phyloP scores from a whole-genome alignment of 2,113 vertebrate species.

The Elaphurus davidianus region DNA sequence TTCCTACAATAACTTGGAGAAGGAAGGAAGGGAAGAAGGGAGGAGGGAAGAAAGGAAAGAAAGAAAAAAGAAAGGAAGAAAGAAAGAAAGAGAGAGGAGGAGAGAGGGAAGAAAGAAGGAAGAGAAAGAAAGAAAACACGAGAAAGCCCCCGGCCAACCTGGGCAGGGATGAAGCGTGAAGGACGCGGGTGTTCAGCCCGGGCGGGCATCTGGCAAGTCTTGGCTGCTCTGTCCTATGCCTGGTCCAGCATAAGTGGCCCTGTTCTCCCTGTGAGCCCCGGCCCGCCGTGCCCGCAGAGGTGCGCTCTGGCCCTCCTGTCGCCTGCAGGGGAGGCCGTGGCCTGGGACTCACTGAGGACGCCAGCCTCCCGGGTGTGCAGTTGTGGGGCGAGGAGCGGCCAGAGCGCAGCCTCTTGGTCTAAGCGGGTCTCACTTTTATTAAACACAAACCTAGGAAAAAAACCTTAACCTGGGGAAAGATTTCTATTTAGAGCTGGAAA shows the following conservation, averaged over 20 bases:
- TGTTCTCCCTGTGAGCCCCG: fast-evolving
- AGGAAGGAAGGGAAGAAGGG: neutral
- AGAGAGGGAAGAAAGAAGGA: neutral
- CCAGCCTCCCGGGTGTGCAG: neutral
- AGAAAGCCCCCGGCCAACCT: neutral
- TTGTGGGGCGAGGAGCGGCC: neutral
- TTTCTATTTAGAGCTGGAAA: conserved; percentile 70
- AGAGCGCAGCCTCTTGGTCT: neutral
- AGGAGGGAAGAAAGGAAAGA: too few species aligned
- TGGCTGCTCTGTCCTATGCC: neutral
- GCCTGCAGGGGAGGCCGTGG: neutral
- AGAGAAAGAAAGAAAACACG: neutral
- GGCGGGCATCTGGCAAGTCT: fast-evolving
- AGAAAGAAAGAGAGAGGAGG: neutral
- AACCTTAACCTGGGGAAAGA: conserved; percentile 15
- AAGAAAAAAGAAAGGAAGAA: neutral
- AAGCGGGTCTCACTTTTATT: conserved; percentile 18
- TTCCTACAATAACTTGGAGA: neutral
- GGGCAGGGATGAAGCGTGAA: fast-evolving
- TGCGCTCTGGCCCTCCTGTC: fast-evolving
- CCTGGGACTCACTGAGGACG: neutral
- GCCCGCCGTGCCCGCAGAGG: neutral
- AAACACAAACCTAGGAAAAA: conserved; percentile 43
- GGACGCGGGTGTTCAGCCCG: neutral
- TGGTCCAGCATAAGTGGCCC: neutral